Percentiles rank a stretch among this genome's conserved stretches.
Conservation (phyloP, 2,888 invertebrate species). For the Dysmachus trigonus region DNA sequence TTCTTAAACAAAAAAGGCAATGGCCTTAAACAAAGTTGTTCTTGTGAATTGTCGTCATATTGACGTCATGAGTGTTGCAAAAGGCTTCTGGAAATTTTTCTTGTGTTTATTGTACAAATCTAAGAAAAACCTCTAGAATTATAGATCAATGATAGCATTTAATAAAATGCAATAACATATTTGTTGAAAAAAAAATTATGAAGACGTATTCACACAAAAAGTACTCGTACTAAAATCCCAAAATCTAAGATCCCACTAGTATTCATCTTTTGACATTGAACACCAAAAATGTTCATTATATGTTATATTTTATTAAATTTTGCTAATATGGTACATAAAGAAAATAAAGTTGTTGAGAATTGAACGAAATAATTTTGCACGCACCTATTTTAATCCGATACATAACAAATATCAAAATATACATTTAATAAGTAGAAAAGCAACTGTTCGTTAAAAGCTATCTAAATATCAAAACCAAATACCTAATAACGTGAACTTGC, state of each 20-base stretch:
- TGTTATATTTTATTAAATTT: too few relatives aligned
- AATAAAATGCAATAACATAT: too few relatives aligned
- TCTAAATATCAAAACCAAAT: neutral
- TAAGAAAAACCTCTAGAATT: neutral
- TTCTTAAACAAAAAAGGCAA: neutral
- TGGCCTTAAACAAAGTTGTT: neutral
- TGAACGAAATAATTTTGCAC: neutral
- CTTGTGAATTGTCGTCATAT: neutral
- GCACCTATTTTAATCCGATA: neutral
- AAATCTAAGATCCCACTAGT: too few relatives aligned
- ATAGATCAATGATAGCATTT: neutral
- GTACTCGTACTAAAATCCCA: too few relatives aligned
- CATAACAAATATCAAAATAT: neutral
- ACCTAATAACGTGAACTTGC: neutral
- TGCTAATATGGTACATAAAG: too few relatives aligned
- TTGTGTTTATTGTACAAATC: neutral
- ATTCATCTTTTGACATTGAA: too few relatives aligned
- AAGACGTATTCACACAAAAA: too few relatives aligned
- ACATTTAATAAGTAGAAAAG: neutral
- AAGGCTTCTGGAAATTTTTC: neutral
- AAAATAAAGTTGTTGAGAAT: too few relatives aligned
- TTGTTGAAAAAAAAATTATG: too few relatives aligned
- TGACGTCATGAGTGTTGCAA: neutral
- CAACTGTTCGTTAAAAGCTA: neutral
- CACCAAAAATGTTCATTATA: too few relatives aligned